Base-by-base conservation (phyloP, 2,113 vertebrate species). In the Nothoprocta pentlandii region DNA sequence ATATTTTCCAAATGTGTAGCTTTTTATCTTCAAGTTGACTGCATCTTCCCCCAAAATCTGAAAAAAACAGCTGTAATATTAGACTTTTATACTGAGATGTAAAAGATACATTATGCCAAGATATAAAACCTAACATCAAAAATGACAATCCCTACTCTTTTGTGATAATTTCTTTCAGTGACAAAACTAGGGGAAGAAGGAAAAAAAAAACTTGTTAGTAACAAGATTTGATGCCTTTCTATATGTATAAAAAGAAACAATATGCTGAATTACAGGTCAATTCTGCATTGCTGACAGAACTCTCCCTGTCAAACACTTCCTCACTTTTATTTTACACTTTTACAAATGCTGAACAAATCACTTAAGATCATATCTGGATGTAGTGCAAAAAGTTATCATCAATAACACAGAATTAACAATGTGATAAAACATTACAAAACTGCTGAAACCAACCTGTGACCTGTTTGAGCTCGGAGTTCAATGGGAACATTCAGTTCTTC, bases 361-460 rank as follows among this genome's bases (percentile, higher is more conserved):
- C 23, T 20, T 28, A 80, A 85, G 85, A 87, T 87, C 82, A 49
- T 90, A 76, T 4, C 54, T 34, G 32, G 71, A 82, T 47, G 83
- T 78, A 75, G 64, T 90, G 79, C 74, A 94, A 14, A 61, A 83
- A 68, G n/a, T 87, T 93, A 71, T 74, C 78, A 30, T 87, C 89
- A 59, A 74, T 68, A 81, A 30, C 39, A 80, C 25, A 9, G 53
- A 89, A 91, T 92, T 94, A 91, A 85, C 68, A 85, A 47, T 25
- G 32, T 76, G 70, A 59, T 85, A 95, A 94, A 66, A 75, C 32
- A 71, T 59, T 80, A 54, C 8, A 53, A 89, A 95, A 95, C 49
- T 87, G 70, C 54, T 87, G 81, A 92, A 95, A 70, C 10, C 42
- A 82, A 49, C 75, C 42, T 6, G 4, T 77, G 71, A 89, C 75